Evolutionary conservation across 2,888 invertebrate species (phyloP).

Genomic region (Pilophorus perplexus): DNA sequence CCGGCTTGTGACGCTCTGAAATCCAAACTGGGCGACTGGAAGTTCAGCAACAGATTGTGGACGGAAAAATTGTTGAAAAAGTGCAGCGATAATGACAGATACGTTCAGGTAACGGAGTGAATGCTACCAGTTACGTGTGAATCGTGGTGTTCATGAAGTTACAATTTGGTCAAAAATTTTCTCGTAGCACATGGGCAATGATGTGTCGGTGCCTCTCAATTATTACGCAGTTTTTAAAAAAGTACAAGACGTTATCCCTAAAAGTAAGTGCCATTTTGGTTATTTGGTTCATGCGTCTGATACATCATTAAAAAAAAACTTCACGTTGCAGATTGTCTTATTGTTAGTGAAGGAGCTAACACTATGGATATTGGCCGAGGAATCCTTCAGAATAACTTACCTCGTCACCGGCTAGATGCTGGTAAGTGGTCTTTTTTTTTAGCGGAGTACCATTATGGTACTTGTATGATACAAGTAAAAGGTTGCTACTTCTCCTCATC

Average conservation of each 20-base stretch:
- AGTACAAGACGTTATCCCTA: conserved; percentile 71
- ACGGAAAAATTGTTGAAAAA: conserved; percentile 71
- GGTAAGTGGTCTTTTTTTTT: conserved; percentile 55
- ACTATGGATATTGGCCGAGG: conserved; percentile 98
- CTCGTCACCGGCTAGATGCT: conserved; percentile 88
- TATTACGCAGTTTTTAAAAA: conserved; percentile 90
- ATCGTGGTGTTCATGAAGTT: too few species aligned
- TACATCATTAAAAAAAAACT: too few species aligned
- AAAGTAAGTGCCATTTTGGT: conserved; percentile 50
- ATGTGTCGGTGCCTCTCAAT: conserved; percentile 76
- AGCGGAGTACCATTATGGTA: too few species aligned
- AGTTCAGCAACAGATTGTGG: conserved; percentile 64
- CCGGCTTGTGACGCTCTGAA: conserved; percentile 67
- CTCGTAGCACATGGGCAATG: conserved; percentile 60
- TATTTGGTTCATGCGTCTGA: too few species aligned
- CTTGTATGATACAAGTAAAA: too few species aligned
- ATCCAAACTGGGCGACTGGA: conserved; percentile 61
- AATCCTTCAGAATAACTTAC: conserved; percentile 76
- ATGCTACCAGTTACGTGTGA: too few species aligned
- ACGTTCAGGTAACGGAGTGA: conserved; percentile 68
- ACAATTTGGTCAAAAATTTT: too few species aligned
- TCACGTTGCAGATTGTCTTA: conserved; percentile 72
- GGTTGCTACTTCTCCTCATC: too few species aligned
- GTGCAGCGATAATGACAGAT: conserved; percentile 68
- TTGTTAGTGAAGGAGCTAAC: conserved; percentile 96